Evolutionary conservation across 2,797 vertebrate species (phyloP).

Genomic region (Psittacula echo): DNA sequence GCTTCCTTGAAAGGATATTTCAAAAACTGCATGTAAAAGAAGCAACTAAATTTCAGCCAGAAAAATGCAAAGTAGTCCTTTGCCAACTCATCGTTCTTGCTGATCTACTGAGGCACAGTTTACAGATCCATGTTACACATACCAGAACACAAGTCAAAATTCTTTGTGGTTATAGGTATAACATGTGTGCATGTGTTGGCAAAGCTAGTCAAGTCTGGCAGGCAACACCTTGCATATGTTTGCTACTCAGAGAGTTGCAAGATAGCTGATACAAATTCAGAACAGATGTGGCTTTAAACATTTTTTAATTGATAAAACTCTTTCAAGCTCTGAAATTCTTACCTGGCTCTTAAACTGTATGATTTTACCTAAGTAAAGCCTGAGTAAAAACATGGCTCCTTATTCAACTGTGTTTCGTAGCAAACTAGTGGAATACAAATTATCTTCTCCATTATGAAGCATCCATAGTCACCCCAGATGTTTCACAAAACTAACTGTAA

Average conservation of each 20-base stretch:
- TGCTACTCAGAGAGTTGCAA: conserved; percentile 1
- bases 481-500: not conserved
- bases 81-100: not conserved
- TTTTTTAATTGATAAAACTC: not conserved
- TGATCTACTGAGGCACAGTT: not conserved
- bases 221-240: conserved; percentile 1
- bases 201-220: conserved; percentile 23
- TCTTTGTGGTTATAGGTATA: conserved; percentile 41
- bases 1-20: not conserved
- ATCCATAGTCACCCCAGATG: too few species aligned
- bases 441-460: not conserved
- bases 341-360: not conserved
- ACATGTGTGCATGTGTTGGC: not conserved
- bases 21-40: not conserved
- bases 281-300: conserved; percentile 17
- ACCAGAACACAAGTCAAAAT: conserved; percentile 14
- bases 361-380: not conserved
- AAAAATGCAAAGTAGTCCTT: not conserved
- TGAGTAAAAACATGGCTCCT: not conserved
- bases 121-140: not conserved
- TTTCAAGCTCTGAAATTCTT: not conserved
- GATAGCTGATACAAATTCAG: not conserved
- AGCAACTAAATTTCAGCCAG: not conserved
- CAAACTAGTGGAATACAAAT: not conserved
- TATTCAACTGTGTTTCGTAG: not conserved